These are phyloP conservation scores for Hoplias malabaricus DNA, from an alignment of 2,113 vertebrate genomes.

Conservation along the genomic window DNA sequence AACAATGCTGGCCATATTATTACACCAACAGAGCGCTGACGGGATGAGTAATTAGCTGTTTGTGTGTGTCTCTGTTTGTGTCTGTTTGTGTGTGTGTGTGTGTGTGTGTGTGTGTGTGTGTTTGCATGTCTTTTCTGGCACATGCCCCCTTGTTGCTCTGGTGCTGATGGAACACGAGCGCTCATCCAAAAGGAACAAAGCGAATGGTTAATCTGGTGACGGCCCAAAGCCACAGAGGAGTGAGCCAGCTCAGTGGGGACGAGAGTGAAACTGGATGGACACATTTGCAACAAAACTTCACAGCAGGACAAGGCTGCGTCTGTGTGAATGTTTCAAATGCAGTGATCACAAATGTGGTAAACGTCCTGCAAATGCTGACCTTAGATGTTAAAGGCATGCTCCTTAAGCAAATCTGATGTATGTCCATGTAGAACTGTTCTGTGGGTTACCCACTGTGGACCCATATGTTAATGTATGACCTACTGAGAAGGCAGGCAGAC, in stretches of 20 bases:
- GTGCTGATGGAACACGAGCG: not conserved
- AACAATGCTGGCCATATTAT: not conserved
- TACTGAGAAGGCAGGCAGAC: no score
- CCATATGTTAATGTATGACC: no score
- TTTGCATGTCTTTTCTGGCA: not conserved
- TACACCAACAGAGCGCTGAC: conserved; percentile 4
- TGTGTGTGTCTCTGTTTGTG: conserved; percentile 14
- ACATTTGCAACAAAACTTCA: not conserved
- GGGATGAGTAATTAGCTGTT: conserved; percentile 14
- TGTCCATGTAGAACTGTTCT: no score
- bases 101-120: no score
- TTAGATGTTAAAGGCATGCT: no score
- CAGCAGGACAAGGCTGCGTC: not conserved
- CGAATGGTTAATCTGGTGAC: conserved; percentile 3
- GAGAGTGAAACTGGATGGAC: not conserved
- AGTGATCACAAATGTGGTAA: not conserved
- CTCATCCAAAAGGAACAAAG: not conserved
- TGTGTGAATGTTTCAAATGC: not conserved
- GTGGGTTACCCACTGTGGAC: no score
- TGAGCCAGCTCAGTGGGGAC: not conserved
- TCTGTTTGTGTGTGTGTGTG: no score
- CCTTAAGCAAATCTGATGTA: no score
- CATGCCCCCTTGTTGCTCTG: not conserved
- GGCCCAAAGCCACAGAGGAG: not conserved
- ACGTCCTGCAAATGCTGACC: not conserved